phyloP scores from a whole-genome alignment of 2,888 invertebrate genomes.

The Calameuta filiformis region DNA sequence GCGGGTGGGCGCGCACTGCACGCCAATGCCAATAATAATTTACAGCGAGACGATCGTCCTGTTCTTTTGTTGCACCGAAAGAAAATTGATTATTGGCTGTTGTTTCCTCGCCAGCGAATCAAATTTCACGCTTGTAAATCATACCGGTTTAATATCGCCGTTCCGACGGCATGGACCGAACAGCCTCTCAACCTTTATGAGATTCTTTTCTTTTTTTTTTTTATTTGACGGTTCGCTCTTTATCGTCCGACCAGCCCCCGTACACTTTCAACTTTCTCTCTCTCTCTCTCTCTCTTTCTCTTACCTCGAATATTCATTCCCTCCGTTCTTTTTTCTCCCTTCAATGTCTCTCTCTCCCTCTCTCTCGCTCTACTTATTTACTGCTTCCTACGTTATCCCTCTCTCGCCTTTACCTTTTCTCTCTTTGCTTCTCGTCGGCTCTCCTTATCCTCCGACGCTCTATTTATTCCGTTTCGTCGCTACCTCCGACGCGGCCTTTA shows the following conservation, averaged over 20 bases:
- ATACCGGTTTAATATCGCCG: constrained; percentile 43
- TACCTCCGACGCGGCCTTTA: not conserved
- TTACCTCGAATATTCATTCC: not conserved
- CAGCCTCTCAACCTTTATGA: constrained; percentile 20
- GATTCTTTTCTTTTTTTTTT: constrained; percentile 8
- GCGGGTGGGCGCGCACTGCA: constrained; percentile 2
- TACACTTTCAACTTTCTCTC: not conserved
- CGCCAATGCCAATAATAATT: constrained; percentile 31
- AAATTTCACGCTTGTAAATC: constrained; percentile 50
- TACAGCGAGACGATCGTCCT: constrained; percentile 31
- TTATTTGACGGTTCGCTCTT: constrained; percentile 9
- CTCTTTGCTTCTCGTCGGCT: not conserved
- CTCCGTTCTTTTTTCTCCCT: not conserved
- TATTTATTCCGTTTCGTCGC: constrained; percentile 2
- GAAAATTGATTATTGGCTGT: constrained; percentile 46
- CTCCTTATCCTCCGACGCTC: not conserved
- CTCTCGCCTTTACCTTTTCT: not conserved
- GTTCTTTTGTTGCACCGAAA: constrained; percentile 33
- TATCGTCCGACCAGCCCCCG: not conserved
- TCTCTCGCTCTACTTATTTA: not conserved
- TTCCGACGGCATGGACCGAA: constrained; percentile 34
- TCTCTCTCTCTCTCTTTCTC: not conserved
- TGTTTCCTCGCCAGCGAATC: constrained; percentile 46
- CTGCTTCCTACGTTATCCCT: not conserved
- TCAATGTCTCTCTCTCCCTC: not conserved